A percentile compares a stretch with the other conserved stretches of the same genome.
These are phyloP conservation scores for Psilopsiagon aurifrons DNA, from an alignment of 2,113 vertebrate species.

Conservation along the genomic window DNA sequence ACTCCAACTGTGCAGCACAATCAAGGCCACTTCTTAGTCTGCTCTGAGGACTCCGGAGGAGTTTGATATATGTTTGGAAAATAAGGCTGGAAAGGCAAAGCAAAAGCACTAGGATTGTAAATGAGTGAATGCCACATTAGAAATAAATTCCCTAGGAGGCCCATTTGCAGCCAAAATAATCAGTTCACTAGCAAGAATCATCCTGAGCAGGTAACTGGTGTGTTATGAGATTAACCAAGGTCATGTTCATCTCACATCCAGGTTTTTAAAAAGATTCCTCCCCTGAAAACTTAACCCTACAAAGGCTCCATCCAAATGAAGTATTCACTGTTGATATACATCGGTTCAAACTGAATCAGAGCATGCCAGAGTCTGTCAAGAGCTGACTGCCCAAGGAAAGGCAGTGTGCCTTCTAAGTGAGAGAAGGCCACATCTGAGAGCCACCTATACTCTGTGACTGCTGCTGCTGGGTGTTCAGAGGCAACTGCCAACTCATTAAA, in stretches of 20 bases:
- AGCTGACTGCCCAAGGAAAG: neutral
- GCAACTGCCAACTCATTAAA: slow-evolving; percentile 55
- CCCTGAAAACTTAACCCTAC: neutral
- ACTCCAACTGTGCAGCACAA: neutral
- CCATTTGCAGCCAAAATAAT: slow-evolving; percentile 7
- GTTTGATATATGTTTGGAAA: neutral
- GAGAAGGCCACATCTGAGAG: neutral
- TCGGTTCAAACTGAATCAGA: neutral
- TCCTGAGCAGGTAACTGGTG: neutral
- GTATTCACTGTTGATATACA: neutral
- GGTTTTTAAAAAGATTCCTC: neutral
- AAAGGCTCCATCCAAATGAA: neutral
- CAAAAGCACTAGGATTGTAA: neutral
- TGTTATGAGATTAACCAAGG: neutral
- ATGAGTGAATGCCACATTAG: neutral
- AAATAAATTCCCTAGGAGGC: neutral
- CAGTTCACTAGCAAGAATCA: slow-evolving; percentile 13
- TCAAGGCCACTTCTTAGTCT: neutral
- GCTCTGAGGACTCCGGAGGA: neutral
- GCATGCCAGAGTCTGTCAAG: neutral
- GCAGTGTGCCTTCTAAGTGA: neutral
- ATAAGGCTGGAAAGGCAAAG: neutral
- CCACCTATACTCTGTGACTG: neutral
- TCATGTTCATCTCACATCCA: neutral
- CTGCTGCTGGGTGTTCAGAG: slow-evolving; percentile 37